Percentiles rank a stretch among this genome's conserved stretches.
phyloP scores from a whole-genome alignment of 2,888 invertebrate species.

The Lepidochrysops patricia region DNA sequence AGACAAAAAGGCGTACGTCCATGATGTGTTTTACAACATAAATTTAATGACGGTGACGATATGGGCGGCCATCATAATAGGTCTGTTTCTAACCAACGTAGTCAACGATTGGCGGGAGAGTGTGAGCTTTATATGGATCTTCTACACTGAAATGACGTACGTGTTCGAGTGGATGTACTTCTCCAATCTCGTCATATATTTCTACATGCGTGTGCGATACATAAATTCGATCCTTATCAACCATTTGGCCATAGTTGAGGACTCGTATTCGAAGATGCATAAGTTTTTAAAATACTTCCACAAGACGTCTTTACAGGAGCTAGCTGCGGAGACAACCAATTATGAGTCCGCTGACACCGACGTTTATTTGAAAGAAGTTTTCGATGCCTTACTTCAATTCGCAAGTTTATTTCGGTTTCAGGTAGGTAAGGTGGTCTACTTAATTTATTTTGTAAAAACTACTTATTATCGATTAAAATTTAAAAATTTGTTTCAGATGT shows the following conservation, averaged over 20 bases:
- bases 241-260: constrained; percentile 28
- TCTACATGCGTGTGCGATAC: constrained; percentile 36
- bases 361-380: constrained; percentile 30
- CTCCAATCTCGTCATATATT: constrained; percentile 38
- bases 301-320: constrained; percentile 28
- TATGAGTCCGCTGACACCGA: constrained; percentile 30
- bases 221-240: constrained; percentile 43
- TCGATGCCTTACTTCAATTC: constrained; percentile 27
- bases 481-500: constrained; percentile 17
- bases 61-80: constrained; percentile 17
- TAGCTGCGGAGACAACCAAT: constrained; percentile 35
- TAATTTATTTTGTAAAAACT: not conserved
- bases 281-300: constrained; percentile 22
- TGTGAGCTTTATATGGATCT: not conserved
- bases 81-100: not conserved
- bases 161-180: constrained; percentile 38
- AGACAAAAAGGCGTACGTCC: constrained; percentile 32
- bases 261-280: constrained; percentile 1
- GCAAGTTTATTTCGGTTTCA: constrained; percentile 29
- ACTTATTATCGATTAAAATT: too few relatives aligned
- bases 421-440: too few relatives aligned
- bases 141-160: constrained; percentile 30
- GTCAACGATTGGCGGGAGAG: not conserved
- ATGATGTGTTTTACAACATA: constrained; percentile 26
- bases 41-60: constrained; percentile 26